phyloP scores from a whole-genome alignment of 2,888 invertebrate genomes.

The Aricia artaxerxes region DNA sequence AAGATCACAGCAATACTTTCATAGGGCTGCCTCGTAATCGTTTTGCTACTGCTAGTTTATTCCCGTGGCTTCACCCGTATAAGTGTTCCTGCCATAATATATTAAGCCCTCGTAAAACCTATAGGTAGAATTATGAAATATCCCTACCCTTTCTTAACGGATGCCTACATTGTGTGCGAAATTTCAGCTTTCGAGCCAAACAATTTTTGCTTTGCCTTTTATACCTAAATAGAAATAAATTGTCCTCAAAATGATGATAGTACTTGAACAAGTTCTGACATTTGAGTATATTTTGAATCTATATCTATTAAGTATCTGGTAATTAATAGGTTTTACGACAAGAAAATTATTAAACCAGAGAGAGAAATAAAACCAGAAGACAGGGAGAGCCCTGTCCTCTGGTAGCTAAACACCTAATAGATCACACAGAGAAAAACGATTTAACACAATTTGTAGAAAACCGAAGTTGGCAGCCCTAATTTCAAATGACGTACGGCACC shows the following conservation, averaged over 20 bases:
- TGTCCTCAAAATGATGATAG: not conserved
- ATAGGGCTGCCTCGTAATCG: not conserved
- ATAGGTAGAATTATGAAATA: too few species aligned
- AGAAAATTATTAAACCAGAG: too few species aligned
- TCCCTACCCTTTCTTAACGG: too few species aligned
- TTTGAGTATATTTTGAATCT: too few species aligned
- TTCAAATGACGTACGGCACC: constrained; percentile 24
- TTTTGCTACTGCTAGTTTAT: not conserved
- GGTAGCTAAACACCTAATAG: not conserved
- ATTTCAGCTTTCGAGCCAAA: not conserved
- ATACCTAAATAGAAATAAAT: not conserved
- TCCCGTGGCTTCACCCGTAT: not conserved
- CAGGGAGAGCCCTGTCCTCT: too few species aligned
- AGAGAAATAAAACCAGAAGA: too few species aligned
- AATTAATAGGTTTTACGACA: too few species aligned
- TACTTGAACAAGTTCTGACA: not conserved
- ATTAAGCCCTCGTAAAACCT: too few species aligned
- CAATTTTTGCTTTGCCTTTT: not conserved
- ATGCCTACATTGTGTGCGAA: too few species aligned
- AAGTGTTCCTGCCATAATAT: not conserved
- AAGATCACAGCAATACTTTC: constrained; percentile 17
- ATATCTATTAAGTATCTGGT: too few species aligned
- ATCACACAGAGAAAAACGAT: too few species aligned
- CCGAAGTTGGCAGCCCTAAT: not conserved
- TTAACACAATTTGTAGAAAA: not conserved